phyloP scores from a whole-genome alignment of 2,797 vertebrate species.

The Poecilia wingei region DNA sequence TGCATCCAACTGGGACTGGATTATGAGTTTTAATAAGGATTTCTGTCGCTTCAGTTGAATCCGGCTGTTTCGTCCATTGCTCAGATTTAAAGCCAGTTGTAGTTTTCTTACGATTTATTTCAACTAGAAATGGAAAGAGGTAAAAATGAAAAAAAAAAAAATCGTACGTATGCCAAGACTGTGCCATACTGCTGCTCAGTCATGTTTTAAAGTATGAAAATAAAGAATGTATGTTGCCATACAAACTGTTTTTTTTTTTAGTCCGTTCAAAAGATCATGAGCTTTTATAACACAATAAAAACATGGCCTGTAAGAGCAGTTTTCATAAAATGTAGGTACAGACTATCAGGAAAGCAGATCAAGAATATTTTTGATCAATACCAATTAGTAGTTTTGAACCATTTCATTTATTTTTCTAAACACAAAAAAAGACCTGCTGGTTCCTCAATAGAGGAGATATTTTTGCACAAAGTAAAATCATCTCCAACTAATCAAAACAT shows the following conservation, averaged over 20 bases:
- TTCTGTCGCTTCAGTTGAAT: constrained; percentile 4
- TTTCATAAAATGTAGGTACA: not conserved
- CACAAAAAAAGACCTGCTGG: not conserved
- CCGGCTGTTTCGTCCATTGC: constrained; percentile 11
- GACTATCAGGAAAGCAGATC: not conserved
- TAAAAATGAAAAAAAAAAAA: constrained; percentile 26
- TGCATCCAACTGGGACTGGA: constrained; percentile 26
- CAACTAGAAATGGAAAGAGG: constrained; percentile 25
- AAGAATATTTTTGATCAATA: not conserved
- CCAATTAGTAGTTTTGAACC: not conserved
- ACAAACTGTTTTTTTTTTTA: constrained; percentile 27
- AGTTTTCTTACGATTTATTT: constrained; percentile 17
- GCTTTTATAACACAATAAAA: not conserved
- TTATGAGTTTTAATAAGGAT: not conserved
- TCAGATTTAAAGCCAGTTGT: constrained; percentile 24
- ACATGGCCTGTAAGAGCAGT: not conserved
- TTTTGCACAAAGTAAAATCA: not conserved
- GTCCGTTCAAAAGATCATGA: not conserved
- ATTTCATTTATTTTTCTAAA: not conserved
- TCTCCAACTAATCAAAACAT: not conserved
- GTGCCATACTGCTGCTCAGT: constrained; percentile 68
- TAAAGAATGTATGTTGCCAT: constrained; percentile 78
- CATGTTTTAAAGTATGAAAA: constrained; percentile 66
- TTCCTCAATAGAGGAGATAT: not conserved
- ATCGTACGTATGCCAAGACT: constrained; percentile 42